Percentiles rank a stretch among this genome's conserved stretches.
These are phyloP conservation scores for Plectrocnemia conspersa DNA, from an alignment of 1,140 invertebrate species.

Conservation along the genomic window DNA sequence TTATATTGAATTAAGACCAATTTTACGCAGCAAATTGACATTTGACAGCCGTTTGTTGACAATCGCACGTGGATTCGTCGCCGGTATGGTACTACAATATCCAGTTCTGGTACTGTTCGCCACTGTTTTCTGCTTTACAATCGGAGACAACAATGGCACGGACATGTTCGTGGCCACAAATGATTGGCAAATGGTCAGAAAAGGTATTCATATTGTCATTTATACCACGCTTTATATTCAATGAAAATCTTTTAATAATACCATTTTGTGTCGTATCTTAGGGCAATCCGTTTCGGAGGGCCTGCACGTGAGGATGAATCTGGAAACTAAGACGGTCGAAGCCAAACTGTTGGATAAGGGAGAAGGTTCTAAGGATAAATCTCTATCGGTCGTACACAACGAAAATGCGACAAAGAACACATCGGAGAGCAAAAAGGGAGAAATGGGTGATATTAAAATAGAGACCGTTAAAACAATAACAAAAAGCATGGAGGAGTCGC, in stretches of 20 bases:
- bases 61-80: no score
- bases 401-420: constrained; percentile 26
- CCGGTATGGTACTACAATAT: no score
- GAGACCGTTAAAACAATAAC: no score
- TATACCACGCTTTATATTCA: constrained; percentile 30
- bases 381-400: constrained; percentile 32
- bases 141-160: constrained; percentile 17
- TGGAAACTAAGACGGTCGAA: constrained; percentile 64
- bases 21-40: no score
- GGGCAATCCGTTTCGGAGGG: constrained; percentile 65
- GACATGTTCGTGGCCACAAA: constrained; percentile 49
- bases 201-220: constrained; percentile 45
- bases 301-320: constrained; percentile 65
- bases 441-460: neutral
- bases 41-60: no score
- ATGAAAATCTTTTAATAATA: constrained; percentile 1
- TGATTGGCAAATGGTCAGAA: constrained; percentile 55
- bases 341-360: constrained; percentile 62
- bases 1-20: no score
- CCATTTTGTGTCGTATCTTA: constrained; percentile 40
- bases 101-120: neutral
- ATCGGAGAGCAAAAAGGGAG: neutral
- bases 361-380: constrained; percentile 35
- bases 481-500: constrained; percentile 38
- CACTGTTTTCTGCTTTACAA: neutral